Evolutionary conservation across 2,888 invertebrate genomes (phyloP).

Genomic region (Phyllotreta striolata): DNA sequence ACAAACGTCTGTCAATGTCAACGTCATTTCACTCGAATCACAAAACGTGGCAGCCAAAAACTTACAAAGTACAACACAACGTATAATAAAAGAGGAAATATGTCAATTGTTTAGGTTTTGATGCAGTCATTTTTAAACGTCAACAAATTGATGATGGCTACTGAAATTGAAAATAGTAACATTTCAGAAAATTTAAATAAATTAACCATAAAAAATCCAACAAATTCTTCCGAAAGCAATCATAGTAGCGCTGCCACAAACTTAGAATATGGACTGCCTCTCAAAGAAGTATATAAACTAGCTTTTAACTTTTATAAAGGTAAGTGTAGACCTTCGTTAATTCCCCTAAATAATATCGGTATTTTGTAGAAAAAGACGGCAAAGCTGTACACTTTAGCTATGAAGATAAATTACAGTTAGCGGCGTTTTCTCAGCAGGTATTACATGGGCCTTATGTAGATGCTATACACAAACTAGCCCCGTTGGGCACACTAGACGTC

Average conservation of each 20-base stretch:
- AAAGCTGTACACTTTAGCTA: conserved; percentile 95
- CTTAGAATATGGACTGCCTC: conserved; percentile 71
- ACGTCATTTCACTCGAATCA: background rate
- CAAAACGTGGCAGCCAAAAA: background rate
- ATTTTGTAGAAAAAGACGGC: conserved; percentile 87
- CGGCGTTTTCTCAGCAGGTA: conserved; percentile 93
- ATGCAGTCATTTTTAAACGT: conserved; percentile 18
- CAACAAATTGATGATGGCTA: conserved; percentile 34
- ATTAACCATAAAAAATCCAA: conserved; percentile 46
- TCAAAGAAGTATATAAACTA: conserved; percentile 86
- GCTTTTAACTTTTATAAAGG: conserved; percentile 94
- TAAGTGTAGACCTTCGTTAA: conserved; percentile 58
- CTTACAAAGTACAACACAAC: too few species aligned
- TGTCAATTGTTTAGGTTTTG: too few species aligned
- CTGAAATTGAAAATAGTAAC: conserved; percentile 51
- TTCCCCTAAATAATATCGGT: conserved; percentile 15
- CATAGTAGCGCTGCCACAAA: conserved; percentile 49
- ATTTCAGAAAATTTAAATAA: conserved; percentile 54
- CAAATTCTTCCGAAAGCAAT: conserved; percentile 35
- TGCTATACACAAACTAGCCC: conserved; percentile 72
- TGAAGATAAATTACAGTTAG: conserved; percentile 88
- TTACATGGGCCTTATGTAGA: conserved; percentile 82
- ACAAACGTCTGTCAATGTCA: background rate
- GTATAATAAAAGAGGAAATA: too few species aligned
- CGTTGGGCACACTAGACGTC: conserved; percentile 92